phyloP scores from a whole-genome alignment of 2,888 invertebrate species.

The Drosophila tanythrix region DNA sequence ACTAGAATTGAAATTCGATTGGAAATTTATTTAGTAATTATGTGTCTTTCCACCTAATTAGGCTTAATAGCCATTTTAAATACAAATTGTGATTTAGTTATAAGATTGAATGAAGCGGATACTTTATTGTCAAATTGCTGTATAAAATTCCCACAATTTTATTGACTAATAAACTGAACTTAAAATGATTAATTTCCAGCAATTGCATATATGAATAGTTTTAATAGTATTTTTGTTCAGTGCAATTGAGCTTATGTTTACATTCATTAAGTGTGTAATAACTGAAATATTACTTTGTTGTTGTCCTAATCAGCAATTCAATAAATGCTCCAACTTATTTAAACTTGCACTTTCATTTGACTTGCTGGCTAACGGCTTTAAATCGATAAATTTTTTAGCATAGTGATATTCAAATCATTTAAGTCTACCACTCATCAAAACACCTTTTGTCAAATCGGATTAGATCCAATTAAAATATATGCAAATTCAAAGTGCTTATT shows the following conservation, averaged over 20 bases:
- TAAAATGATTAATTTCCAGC: constrained; percentile 27
- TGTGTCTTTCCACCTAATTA: background rate
- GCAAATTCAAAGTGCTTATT: constrained; percentile 16
- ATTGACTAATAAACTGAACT: constrained; percentile 23
- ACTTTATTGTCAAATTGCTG: constrained; percentile 4
- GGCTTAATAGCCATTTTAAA: background rate
- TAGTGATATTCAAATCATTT: constrained; percentile 23
- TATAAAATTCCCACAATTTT: constrained; percentile 12
- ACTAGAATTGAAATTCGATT: background rate
- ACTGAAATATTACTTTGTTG: background rate
- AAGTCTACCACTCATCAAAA: constrained; percentile 6
- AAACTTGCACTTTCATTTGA: constrained; percentile 12
- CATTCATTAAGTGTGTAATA: background rate
- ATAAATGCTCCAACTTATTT: constrained; percentile 5
- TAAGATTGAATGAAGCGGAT: constrained; percentile 30
- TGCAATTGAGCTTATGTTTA: constrained; percentile 11
- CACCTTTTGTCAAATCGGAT: constrained; percentile 13
- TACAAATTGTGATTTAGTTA: constrained; percentile 2
- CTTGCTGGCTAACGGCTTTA: constrained; percentile 13
- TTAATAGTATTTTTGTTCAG: constrained; percentile 1
- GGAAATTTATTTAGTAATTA: background rate
- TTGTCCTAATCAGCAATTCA: background rate
- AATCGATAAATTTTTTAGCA: constrained; percentile 20
- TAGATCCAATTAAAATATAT: constrained; percentile 1
- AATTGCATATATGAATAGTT: background rate